phyloP scores from a whole-genome alignment of 2,888 invertebrate genomes.

The Carabus problematicus region DNA sequence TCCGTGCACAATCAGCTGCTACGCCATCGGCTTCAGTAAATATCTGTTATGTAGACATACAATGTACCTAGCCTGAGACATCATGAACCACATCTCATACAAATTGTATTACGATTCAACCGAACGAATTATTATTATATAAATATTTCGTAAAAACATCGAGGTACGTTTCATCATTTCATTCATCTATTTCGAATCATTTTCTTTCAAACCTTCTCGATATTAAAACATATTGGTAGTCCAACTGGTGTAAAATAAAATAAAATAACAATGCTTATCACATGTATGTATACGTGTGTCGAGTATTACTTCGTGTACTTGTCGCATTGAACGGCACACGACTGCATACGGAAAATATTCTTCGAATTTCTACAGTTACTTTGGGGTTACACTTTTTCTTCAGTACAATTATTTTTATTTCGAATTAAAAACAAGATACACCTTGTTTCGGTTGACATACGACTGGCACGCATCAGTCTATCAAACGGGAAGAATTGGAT shows the following conservation, averaged over 20 bases:
- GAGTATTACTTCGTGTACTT: constrained; percentile 19
- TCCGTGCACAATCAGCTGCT: constrained; percentile 1
- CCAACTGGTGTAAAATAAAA: too few species aligned
- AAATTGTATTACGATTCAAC: too few species aligned
- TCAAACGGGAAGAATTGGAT: too few species aligned
- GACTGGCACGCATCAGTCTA: background rate
- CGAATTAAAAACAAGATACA: background rate
- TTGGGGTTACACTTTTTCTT: constrained; percentile 20
- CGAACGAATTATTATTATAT: too few species aligned
- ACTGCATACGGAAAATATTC: constrained; percentile 23
- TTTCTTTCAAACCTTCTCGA: too few species aligned
- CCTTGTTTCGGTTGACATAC: constrained; percentile 18
- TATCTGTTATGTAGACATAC: background rate
- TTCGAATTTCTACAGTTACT: constrained; percentile 28
- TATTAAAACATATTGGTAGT: too few species aligned
- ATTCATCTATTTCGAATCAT: too few species aligned
- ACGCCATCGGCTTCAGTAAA: background rate
- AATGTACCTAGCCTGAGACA: too few species aligned
- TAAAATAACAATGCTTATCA: constrained; percentile 27
- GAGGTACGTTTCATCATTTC: too few species aligned
- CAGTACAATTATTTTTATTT: constrained; percentile 15
- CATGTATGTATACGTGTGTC: constrained; percentile 25
- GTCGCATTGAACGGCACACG: constrained; percentile 24
- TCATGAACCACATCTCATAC: too few species aligned
- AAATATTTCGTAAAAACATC: too few species aligned